Evolutionary conservation across 2,113 vertebrate species (phyloP).

Genomic region (Ictalurus punctatus): DNA sequence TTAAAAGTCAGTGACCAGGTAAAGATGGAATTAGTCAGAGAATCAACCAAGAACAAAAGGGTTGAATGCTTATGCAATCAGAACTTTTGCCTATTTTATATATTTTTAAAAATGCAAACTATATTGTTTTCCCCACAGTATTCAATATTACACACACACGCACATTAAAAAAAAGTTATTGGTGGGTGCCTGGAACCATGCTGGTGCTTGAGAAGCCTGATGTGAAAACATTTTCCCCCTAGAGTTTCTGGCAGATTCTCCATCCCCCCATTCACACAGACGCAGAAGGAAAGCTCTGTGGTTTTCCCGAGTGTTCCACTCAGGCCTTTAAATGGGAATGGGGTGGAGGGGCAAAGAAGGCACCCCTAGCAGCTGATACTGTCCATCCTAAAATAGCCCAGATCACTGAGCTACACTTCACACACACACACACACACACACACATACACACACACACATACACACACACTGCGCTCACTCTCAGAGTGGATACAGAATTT

Average conservation of each 20-base stretch:
- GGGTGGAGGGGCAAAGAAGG: constrained; percentile 50
- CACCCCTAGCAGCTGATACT: constrained; percentile 71
- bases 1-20: background rate
- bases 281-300: constrained; percentile 57
- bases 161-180: too few relatives aligned
- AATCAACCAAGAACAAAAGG: background rate
- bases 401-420: constrained; percentile 30
- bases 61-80: background rate
- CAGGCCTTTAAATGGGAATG: constrained; percentile 56
- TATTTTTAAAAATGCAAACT: background rate
- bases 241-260: constrained; percentile 21
- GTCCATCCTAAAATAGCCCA: constrained; percentile 70
- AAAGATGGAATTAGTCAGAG: background rate
- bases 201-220: background rate
- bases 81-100: background rate
- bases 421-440: constrained; percentile 1
- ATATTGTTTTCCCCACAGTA: background rate
- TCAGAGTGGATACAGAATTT: background rate
- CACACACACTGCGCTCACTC: constrained; percentile 3
- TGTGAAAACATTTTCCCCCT: background rate
- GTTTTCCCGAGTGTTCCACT: constrained; percentile 66
- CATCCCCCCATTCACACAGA: background rate
- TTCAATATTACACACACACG: background rate
- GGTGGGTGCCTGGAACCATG: too few relatives aligned
- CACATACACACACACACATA: constrained; percentile 3